Evolutionary conservation across 1,140 invertebrate species (phyloP).

Genomic region (Theocolax elegans): DNA sequence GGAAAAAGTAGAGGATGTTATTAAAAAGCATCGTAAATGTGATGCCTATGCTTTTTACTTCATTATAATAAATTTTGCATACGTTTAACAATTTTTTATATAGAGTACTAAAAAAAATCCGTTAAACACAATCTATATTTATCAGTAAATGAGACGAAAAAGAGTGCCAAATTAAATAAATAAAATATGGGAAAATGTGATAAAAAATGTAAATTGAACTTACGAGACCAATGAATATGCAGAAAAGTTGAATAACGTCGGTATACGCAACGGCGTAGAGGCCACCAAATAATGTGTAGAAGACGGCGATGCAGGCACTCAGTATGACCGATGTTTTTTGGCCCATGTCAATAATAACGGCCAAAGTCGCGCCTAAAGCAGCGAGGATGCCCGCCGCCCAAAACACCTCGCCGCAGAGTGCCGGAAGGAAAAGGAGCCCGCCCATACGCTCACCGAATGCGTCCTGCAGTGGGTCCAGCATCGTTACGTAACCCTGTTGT

Average conservation of each 20-base stretch:
- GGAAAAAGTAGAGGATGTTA: too few relatives aligned
- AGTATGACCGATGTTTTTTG: constrained; percentile 92
- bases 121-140: too few relatives aligned
- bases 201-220: constrained; percentile 52
- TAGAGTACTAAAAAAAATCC: too few relatives aligned
- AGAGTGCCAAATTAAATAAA: too few relatives aligned
- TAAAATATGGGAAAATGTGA: too few relatives aligned
- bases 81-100: too few relatives aligned
- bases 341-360: constrained; percentile 96
- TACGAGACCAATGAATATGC: constrained; percentile 96
- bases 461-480: constrained; percentile 97
- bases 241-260: constrained; percentile 98
- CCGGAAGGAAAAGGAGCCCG: constrained; percentile 94
- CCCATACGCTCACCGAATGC: constrained; percentile 97
- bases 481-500: constrained; percentile 96
- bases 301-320: constrained; percentile 94
- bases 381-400: constrained; percentile 98
- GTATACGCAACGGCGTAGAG: constrained; percentile 98
- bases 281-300: constrained; percentile 98
- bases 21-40: too few relatives aligned
- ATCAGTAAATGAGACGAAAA: too few relatives aligned
- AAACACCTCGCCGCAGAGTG: constrained; percentile 96
- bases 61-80: too few relatives aligned
- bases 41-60: too few relatives aligned
- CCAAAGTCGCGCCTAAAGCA: constrained; percentile 93